phyloP scores from a whole-genome alignment of 2,888 invertebrate species.

The Bruchidius siliquastri region DNA sequence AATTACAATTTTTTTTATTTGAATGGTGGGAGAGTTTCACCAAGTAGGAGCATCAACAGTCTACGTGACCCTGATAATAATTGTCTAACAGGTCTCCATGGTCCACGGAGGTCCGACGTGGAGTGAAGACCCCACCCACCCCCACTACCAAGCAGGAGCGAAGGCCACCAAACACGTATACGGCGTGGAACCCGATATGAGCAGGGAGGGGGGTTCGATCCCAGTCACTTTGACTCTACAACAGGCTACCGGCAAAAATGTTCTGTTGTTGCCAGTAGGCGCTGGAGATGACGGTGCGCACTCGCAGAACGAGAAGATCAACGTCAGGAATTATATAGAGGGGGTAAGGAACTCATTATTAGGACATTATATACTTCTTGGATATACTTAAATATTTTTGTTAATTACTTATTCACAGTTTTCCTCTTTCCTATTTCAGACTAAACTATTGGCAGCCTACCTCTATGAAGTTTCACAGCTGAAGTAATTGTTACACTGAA shows the following conservation, averaged over 20 bases:
- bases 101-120: slow-evolving; percentile 75
- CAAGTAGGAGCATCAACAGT: no score
- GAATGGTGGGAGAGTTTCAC: no score
- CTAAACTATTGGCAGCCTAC: slow-evolving; percentile 87
- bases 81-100: slow-evolving; percentile 27
- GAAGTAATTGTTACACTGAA: background rate
- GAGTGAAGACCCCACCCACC: slow-evolving; percentile 89
- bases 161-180: slow-evolving; percentile 80
- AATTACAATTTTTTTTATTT: no score
- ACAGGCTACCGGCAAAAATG: slow-evolving; percentile 89
- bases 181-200: slow-evolving; percentile 87
- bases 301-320: slow-evolving; percentile 97
- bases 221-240: slow-evolving; percentile 93
- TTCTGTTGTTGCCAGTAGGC: slow-evolving; percentile 91
- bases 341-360: slow-evolving; percentile 66
- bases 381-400: no score
- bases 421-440: slow-evolving; percentile 41
- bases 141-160: slow-evolving; percentile 86
- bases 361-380: background rate
- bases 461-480: slow-evolving; percentile 64
- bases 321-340: slow-evolving; percentile 87
- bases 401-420: slow-evolving; percentile 1
- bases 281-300: slow-evolving; percentile 97
- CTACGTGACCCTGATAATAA: no score
- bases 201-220: slow-evolving; percentile 96